Evolutionary conservation across 2,113 vertebrate genomes (phyloP), one percentile per base, ranked within the genome.

Genomic region (Ceyx melanurus): DNA sequence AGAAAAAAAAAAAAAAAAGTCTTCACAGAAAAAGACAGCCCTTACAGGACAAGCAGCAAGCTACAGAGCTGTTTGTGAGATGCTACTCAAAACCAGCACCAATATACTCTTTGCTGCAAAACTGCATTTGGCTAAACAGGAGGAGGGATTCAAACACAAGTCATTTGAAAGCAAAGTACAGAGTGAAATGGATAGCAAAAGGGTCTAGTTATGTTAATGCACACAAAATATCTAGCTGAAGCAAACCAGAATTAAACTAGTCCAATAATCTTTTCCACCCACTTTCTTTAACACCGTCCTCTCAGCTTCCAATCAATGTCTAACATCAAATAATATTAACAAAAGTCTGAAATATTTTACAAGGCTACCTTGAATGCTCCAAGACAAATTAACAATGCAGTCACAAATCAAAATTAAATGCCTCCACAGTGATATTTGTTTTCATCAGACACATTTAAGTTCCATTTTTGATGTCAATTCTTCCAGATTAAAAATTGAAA

Each of bases 131-230:
- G 72, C 71, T 92, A 77, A 95, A 87, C 86, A 92, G 42, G 8
- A 28, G 42, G 91, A 61, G 8, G 71, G 64, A 95, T 82, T 96
- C 78, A 91, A 94, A 92, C 50, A 94, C 94, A 86, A 91, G 89
- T 94, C 91, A 95, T 94, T 76, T 88, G 33, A 92, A 88, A 94
- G 66, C 58, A 33, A 46, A 92, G 88, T 58, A 92, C 67, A 85
- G 64, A 92, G 75, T 1, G 6, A 95, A 92, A 90, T 1, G 91
- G 93, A 95, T 85, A 95, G 92, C 64, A 92, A 95, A 92, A 82
- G 79, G 37, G 60, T 92, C 72, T 70, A 71, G 88, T 45, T 71
- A 29, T 77, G 67, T 64, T 88, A 67, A 81, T 57, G 87, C 82
- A 96, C 93, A 89, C 75, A 40, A 94, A 96, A 57, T 48, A 91